A percentile compares a stretch with the other conserved stretches of the same genome.
These are phyloP conservation scores for Galerucella pusilla DNA, from an alignment of 2,888 invertebrate genomes.

Conservation along the genomic window DNA sequence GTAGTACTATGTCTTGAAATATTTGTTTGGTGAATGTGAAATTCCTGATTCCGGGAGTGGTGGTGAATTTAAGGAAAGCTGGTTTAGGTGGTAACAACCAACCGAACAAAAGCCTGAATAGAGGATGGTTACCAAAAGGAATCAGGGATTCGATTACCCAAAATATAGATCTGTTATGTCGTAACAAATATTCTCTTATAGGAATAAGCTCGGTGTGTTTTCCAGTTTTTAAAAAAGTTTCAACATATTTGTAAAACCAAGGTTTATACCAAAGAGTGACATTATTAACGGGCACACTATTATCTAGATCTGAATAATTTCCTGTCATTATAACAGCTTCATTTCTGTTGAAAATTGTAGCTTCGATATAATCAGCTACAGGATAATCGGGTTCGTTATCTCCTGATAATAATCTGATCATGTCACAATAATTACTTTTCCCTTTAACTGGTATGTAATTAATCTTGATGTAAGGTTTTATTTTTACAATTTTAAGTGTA, in stretches of 20 bases:
- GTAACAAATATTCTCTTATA: constrained; percentile 71
- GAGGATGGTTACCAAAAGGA: constrained; percentile 74
- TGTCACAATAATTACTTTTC: constrained; percentile 73
- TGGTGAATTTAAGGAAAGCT: constrained; percentile 78
- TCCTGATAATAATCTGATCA: constrained; percentile 72
- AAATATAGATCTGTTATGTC: constrained; percentile 77
- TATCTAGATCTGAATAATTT: constrained; percentile 72
- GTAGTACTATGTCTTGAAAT: constrained; percentile 78
- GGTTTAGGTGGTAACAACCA: constrained; percentile 78
- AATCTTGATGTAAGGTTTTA: constrained; percentile 75
- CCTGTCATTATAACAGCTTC: constrained; percentile 76
- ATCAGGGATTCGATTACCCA: constrained; percentile 81
- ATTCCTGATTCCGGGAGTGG: constrained; percentile 74
- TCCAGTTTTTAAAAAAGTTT: constrained; percentile 69
- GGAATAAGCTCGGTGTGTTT: constrained; percentile 73
- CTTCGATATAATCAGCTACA: constrained; percentile 74
- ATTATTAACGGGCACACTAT: constrained; percentile 67
- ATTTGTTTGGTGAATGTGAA: constrained; percentile 79
- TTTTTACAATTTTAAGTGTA: constrained; percentile 70
- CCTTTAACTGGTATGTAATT: constrained; percentile 73
- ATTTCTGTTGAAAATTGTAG: constrained; percentile 71
- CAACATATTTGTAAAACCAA: constrained; percentile 78
- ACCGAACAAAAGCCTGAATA: constrained; percentile 73
- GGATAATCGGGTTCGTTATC: constrained; percentile 65
- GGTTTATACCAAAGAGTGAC: constrained; percentile 76